These are phyloP conservation scores for Dione juno DNA, from an alignment of 2,888 invertebrate genomes.

Conservation along the genomic window DNA sequence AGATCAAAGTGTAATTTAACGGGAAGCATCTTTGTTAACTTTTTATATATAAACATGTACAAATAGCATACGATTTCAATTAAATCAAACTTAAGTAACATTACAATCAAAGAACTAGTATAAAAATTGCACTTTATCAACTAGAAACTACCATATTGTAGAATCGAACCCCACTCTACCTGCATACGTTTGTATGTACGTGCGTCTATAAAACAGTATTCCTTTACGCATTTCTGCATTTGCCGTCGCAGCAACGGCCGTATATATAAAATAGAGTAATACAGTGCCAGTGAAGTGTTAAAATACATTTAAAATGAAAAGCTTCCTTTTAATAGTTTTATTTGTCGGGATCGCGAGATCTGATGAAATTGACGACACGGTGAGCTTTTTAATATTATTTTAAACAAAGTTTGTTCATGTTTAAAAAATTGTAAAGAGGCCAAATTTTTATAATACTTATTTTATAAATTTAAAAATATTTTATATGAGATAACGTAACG, in stretches of 20 bases:
- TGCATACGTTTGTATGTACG: conserved; percentile 61
- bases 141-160: conserved; percentile 42
- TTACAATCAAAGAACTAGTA: background rate
- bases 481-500: too few species aligned
- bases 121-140: conserved; percentile 8
- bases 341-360: conserved; percentile 71
- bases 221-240: conserved; percentile 65
- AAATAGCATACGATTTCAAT: too few species aligned
- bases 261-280: conserved; percentile 43
- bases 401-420: too few species aligned
- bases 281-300: conserved; percentile 62
- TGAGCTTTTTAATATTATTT: conserved; percentile 47
- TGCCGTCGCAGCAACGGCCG: conserved; percentile 58
- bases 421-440: too few species aligned
- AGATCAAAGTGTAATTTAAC: too few species aligned
- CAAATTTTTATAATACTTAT: too few species aligned
- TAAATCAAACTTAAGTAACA: background rate
- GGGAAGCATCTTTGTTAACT: too few species aligned
- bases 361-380: conserved; percentile 73
- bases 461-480: too few species aligned
- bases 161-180: conserved; percentile 62
- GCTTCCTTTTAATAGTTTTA: conserved; percentile 67
- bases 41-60: too few species aligned
- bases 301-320: conserved; percentile 66
- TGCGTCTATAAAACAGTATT: conserved; percentile 71